Percentiles rank a stretch among this genome's conserved stretches.
Conservation (phyloP, 2,888 invertebrate species). For the Fragum sueziense region DNA sequence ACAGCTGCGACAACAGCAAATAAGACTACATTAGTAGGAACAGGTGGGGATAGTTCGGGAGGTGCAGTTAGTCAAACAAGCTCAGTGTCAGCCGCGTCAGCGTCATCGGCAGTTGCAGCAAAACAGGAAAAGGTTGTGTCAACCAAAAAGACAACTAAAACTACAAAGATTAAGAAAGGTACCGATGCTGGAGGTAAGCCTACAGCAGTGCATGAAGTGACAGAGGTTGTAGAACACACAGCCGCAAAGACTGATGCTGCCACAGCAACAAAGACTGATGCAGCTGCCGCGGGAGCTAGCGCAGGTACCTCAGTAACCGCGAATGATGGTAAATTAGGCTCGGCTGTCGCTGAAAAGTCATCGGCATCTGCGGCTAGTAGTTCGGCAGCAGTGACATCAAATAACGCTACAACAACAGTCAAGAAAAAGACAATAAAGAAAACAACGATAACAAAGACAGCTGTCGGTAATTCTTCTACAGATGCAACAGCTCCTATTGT, state of each 20-base stretch:
- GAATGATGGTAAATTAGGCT: conserved; percentile 1
- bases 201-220: conserved; percentile 21
- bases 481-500: background rate
- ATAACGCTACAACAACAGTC: background rate
- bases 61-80: conserved; percentile 8
- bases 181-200: conserved; percentile 17
- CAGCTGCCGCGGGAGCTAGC: conserved; percentile 13
- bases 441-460: conserved; percentile 27
- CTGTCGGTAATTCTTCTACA: background rate
- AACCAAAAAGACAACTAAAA: conserved; percentile 42
- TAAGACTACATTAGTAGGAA: background rate
- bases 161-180: conserved; percentile 28
- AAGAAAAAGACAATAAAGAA: conserved; percentile 27
- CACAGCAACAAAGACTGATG: conserved; percentile 9
- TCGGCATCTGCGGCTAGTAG: conserved; percentile 4
- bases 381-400: conserved; percentile 2
- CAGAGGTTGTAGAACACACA: conserved; percentile 30
- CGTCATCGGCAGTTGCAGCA: conserved; percentile 25
- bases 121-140: conserved; percentile 35
- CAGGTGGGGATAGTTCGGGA: background rate
- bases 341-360: background rate
- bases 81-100: conserved; percentile 9
- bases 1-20: conserved; percentile 20
- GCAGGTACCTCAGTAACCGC: background rate
- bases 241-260: conserved; percentile 12